phyloP scores from a whole-genome alignment of 2,888 invertebrate species.

The Aproaerema taeniolella region DNA sequence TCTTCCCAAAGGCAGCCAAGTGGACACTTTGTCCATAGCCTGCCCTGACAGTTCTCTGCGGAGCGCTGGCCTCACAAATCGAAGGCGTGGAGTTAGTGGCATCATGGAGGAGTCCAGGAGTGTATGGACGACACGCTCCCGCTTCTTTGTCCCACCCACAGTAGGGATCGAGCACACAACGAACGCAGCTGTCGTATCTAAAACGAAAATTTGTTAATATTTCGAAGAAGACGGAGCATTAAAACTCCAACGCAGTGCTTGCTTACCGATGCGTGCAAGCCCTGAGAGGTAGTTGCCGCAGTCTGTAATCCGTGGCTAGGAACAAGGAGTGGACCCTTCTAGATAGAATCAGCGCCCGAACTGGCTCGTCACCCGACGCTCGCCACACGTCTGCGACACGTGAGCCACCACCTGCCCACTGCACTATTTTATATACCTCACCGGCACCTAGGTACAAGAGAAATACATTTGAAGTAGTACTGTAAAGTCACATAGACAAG shows the following conservation, averaged over 20 bases:
- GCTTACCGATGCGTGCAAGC: constrained; percentile 61
- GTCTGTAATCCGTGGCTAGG: constrained; percentile 76
- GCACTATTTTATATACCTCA: constrained; percentile 80
- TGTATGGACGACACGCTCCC: constrained; percentile 75
- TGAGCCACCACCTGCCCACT: constrained; percentile 77
- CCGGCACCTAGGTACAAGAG: constrained; percentile 61
- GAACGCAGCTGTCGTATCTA: constrained; percentile 79
- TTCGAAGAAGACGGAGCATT: too few relatives aligned
- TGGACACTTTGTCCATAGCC: constrained; percentile 80
- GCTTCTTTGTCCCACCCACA: constrained; percentile 84
- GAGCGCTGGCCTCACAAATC: constrained; percentile 76
- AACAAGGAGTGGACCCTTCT: constrained; percentile 74
- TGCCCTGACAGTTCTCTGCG: constrained; percentile 75
- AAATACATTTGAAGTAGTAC: background rate
- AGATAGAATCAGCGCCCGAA: constrained; percentile 78
- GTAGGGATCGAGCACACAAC: constrained; percentile 81
- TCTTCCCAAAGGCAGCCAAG: constrained; percentile 73
- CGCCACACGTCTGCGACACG: constrained; percentile 78
- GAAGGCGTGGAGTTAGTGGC: constrained; percentile 78
- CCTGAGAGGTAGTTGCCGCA: constrained; percentile 75
- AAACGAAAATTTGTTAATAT: too few relatives aligned
- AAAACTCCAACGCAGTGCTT: too few relatives aligned
- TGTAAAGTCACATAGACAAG: background rate
- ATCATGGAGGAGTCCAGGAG: constrained; percentile 77
- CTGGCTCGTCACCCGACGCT: constrained; percentile 74